phyloP scores from a whole-genome alignment of 2,888 invertebrate genomes.

The Tridacna crocea region DNA sequence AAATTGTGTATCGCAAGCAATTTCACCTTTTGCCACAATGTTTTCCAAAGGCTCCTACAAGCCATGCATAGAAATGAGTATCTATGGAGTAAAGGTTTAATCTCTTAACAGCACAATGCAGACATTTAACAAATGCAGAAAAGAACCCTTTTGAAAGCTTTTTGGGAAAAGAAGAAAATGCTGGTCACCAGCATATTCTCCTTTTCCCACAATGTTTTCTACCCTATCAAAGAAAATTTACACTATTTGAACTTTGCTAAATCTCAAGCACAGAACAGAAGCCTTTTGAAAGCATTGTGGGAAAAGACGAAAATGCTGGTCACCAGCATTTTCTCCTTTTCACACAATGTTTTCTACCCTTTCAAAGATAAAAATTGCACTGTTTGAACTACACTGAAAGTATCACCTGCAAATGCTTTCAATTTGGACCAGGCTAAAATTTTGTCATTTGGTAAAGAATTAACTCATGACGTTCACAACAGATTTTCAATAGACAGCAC shows the following conservation, averaged over 20 bases:
- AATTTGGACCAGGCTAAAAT: background rate
- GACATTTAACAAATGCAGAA: background rate
- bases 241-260: no score
- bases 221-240: no score
- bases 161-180: background rate
- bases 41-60: no score
- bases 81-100: background rate
- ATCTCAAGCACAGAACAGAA: no score
- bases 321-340: background rate
- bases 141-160: background rate
- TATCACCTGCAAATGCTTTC: background rate
- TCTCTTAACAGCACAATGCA: background rate
- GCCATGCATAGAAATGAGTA: no score
- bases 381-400: background rate
- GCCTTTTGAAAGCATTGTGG: no score
- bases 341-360: background rate
- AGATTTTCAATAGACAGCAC: no score
- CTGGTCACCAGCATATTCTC: no score
- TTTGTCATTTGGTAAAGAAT: background rate
- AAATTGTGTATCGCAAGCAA: no score
- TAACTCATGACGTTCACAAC: background rate
- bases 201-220: no score
- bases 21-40: no score
- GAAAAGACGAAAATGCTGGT: background rate
- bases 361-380: background rate